A percentile compares a stretch with the other conserved stretches of the same genome.
These are phyloP conservation scores for Thalassarche chlororhynchos DNA, from an alignment of 2,113 vertebrate genomes.

Conservation along the genomic window DNA sequence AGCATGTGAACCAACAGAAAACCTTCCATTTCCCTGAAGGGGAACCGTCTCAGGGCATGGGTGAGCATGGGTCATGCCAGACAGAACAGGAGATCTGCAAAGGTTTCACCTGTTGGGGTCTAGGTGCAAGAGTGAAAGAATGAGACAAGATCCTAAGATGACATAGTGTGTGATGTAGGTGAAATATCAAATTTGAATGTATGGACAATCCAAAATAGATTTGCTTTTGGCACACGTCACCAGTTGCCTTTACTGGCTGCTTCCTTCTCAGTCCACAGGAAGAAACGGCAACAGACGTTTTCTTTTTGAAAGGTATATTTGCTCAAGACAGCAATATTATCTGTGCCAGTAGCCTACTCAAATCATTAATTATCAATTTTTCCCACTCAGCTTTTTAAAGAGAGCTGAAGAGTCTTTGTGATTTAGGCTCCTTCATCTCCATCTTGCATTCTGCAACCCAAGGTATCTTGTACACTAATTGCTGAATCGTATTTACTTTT, in stretches of 20 bases:
- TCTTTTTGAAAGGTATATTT: neutral
- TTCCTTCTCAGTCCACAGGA: neutral
- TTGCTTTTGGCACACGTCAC: neutral
- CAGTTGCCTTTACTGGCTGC: neutral
- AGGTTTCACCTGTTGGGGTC: neutral
- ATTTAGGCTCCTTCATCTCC: neutral
- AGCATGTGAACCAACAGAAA: neutral
- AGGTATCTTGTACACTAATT: neutral
- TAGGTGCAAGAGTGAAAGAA: neutral
- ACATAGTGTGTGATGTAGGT: neutral
- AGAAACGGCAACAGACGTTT: neutral
- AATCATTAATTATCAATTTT: neutral
- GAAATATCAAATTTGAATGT: neutral
- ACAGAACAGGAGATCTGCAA: neutral
- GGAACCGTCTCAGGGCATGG: rapidly evolving
- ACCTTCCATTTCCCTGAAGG: neutral
- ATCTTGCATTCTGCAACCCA: neutral
- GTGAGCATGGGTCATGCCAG: neutral
- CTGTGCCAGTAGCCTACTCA: neutral
- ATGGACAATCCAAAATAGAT: neutral
- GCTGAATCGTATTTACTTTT: neutral
- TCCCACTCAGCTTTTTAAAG: neutral
- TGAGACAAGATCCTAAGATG: neutral
- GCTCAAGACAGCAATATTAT: neutral
- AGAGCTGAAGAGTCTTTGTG: neutral